Evolutionary conservation across 2,797 vertebrate species (phyloP).

Genomic region (Danio choprae): DNA sequence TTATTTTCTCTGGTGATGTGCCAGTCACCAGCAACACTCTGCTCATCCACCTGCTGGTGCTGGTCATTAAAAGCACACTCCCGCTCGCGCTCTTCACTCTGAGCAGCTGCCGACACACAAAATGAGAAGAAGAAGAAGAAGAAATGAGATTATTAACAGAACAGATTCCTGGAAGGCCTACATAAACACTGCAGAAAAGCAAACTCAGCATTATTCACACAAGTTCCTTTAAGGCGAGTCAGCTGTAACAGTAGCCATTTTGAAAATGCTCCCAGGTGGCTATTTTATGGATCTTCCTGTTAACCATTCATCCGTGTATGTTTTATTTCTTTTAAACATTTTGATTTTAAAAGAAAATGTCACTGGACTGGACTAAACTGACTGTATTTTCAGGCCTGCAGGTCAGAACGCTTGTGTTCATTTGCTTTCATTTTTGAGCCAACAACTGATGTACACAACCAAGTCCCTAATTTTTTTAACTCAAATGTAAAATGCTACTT

Average conservation of each 20-base stretch:
- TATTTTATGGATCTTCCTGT: not conserved
- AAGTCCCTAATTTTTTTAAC: too few relatives aligned
- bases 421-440: not conserved
- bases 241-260: not conserved
- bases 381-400: not conserved
- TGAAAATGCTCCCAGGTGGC: not conserved
- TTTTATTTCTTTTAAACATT: not conserved
- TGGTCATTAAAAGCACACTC: slow-evolving; percentile 89
- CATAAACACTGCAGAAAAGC: not conserved
- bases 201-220: not conserved
- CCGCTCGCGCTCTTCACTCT: slow-evolving; percentile 73
- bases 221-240: not conserved
- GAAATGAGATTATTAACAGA: slow-evolving; percentile 22
- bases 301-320: not conserved
- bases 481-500: too few relatives aligned
- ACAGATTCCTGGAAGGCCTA: not conserved
- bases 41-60: slow-evolving; percentile 80
- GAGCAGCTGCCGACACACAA: slow-evolving; percentile 61
- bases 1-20: slow-evolving; percentile 86
- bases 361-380: too few relatives aligned
- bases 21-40: slow-evolving; percentile 73
- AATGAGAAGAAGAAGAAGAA: not conserved
- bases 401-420: not conserved
- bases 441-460: not conserved
- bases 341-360: too few relatives aligned